These are phyloP conservation scores for Hirudo medicinalis DNA, from an alignment of 1,140 invertebrate genomes.

Conservation along the genomic window DNA sequence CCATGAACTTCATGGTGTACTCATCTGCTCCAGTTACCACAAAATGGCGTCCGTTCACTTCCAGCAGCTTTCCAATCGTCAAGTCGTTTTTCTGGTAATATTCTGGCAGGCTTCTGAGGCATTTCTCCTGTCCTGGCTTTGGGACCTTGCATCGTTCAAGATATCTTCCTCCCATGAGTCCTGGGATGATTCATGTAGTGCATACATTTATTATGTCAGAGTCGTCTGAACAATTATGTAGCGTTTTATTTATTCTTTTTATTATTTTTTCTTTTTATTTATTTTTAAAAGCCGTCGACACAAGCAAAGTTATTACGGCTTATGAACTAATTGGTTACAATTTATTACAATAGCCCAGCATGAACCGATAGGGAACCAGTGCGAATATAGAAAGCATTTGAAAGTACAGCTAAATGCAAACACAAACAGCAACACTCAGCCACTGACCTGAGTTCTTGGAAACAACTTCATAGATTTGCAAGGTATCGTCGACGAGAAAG, in stretches of 20 bases:
- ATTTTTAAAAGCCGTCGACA: no score
- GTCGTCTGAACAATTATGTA: no score
- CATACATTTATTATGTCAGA: background rate
- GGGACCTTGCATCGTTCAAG: slow-evolving; percentile 54
- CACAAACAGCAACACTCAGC: no score
- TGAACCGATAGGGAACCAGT: no score
- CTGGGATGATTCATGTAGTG: slow-evolving; percentile 29
- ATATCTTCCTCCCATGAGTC: slow-evolving; percentile 53
- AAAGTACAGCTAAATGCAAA: no score
- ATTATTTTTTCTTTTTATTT: no score
- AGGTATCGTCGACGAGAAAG: slow-evolving; percentile 66
- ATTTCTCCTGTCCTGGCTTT: slow-evolving; percentile 52
- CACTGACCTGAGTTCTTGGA: slow-evolving; percentile 55
- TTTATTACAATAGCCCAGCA: no score
- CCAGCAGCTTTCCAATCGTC: slow-evolving; percentile 61
- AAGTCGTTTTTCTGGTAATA: slow-evolving; percentile 62
- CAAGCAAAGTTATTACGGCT: background rate
- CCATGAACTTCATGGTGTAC: slow-evolving; percentile 73
- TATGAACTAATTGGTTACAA: no score
- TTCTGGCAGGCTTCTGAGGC: slow-evolving; percentile 50
- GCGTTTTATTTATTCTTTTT: no score
- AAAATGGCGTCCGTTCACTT: slow-evolving; percentile 63
- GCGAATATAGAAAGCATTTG: no score
- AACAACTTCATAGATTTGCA: slow-evolving; percentile 61
- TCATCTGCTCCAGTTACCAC: slow-evolving; percentile 64